phyloP scores from a whole-genome alignment of 1,140 invertebrate genomes.

The Penaeus japonicus region DNA sequence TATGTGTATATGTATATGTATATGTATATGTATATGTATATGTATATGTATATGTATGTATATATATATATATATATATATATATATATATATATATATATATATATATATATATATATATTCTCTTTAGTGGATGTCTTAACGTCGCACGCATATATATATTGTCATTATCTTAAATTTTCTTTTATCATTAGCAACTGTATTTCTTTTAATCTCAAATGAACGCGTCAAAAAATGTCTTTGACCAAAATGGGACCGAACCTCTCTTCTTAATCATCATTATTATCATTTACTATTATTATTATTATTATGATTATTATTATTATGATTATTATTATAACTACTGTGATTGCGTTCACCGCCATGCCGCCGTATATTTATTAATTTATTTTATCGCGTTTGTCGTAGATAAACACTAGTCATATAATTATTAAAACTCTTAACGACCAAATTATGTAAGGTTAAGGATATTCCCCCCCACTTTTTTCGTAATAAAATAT shows the following conservation, averaged over 20 bases:
- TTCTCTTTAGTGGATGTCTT: not conserved
- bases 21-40: not conserved
- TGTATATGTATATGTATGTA: not conserved
- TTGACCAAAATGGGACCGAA: not conserved
- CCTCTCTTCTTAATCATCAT: not conserved
- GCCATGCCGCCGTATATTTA: too few relatives aligned
- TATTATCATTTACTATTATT: not conserved
- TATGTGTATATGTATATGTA: not conserved
- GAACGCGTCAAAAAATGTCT: too few relatives aligned
- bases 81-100: not conserved
- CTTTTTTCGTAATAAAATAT: too few relatives aligned
- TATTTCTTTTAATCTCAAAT: too few relatives aligned
- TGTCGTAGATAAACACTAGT: too few relatives aligned
- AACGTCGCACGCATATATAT: not conserved
- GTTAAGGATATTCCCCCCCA: too few relatives aligned
- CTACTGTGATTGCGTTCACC: too few relatives aligned
- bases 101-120: not conserved
- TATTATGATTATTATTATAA: not conserved
- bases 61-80: not conserved
- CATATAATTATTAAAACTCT: too few relatives aligned
- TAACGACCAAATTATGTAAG: too few relatives aligned
- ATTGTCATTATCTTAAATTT: too few relatives aligned
- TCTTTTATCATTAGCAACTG: too few relatives aligned
- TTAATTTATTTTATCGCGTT: too few relatives aligned
- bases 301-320: not conserved